phyloP scores from a whole-genome alignment of 2,888 invertebrate genomes.

The Brachynemurus nebulosus region DNA sequence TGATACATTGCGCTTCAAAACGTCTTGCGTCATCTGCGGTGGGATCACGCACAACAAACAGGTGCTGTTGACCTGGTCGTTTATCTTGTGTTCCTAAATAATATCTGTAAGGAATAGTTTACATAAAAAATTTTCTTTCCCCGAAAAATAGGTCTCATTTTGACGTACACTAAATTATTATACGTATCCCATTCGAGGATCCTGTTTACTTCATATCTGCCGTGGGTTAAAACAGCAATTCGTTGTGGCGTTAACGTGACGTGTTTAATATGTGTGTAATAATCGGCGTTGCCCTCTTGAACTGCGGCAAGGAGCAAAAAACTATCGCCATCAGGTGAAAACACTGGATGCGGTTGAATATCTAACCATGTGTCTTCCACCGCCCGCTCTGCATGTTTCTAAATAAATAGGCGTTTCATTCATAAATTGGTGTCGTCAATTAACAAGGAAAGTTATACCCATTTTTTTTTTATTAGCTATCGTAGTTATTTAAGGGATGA shows the following conservation, averaged over 20 bases:
- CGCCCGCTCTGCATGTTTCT: conserved; percentile 73
- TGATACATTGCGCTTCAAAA: conserved; percentile 67
- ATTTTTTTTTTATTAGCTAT: no score
- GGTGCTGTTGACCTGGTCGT: conserved; percentile 72
- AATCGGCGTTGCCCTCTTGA: conserved; percentile 70
- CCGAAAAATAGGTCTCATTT: neutral
- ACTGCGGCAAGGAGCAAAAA: conserved; percentile 70
- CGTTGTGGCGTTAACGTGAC: conserved; percentile 68
- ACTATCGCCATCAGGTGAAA: conserved; percentile 71
- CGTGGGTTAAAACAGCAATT: conserved; percentile 74
- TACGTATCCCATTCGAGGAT: conserved; percentile 76
- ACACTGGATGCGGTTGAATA: conserved; percentile 70
- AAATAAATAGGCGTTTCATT: no score
- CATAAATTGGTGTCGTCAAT: no score
- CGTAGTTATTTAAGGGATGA: no score
- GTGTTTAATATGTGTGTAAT: conserved; percentile 80
- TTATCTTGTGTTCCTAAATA: conserved; percentile 64
- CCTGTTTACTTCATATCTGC: conserved; percentile 67
- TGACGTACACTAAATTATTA: conserved; percentile 60
- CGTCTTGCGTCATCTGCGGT: conserved; percentile 51
- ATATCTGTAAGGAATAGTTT: conserved; percentile 24
- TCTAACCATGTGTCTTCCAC: conserved; percentile 77
- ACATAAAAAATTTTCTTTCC: neutral
- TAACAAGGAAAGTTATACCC: no score
- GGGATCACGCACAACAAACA: conserved; percentile 74